phyloP scores from a whole-genome alignment of 35 echinoderm and acorn worm genomes.

The Apostichopus californicus region DNA sequence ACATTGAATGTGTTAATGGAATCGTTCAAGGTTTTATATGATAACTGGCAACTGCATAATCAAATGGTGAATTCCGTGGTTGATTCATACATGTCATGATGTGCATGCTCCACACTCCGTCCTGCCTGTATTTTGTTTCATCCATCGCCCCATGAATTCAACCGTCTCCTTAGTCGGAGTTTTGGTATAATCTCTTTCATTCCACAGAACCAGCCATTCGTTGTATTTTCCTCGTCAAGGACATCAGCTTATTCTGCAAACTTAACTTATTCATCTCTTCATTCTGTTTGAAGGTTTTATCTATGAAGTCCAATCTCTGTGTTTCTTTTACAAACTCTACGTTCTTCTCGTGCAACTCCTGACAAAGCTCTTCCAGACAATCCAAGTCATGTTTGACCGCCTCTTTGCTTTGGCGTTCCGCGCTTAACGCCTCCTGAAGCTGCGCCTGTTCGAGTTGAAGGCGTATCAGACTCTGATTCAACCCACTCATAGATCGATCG shows the following conservation, averaged over 20 bases:
- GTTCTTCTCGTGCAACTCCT: constrained; percentile 49
- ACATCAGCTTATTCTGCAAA: constrained; percentile 32
- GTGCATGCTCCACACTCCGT: too few relatives aligned
- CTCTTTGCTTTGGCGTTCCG: constrained; percentile 20
- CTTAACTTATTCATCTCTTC: constrained; percentile 41
- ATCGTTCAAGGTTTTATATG: too few relatives aligned
- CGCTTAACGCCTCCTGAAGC: constrained; percentile 28
- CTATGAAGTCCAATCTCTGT: constrained; percentile 30
- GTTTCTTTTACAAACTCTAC: constrained; percentile 33
- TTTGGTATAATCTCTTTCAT: background rate
- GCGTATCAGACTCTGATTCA: constrained; percentile 31
- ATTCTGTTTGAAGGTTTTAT: constrained; percentile 39
- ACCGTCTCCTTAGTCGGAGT: too few relatives aligned
- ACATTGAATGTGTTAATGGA: too few relatives aligned
- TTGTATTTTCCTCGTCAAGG: constrained; percentile 36
- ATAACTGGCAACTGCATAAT: too few relatives aligned
- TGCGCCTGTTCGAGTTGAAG: constrained; percentile 27
- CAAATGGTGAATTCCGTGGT: too few relatives aligned
- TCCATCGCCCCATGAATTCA: too few relatives aligned
- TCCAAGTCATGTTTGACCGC: constrained; percentile 36
- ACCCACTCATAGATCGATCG: constrained; percentile 26
- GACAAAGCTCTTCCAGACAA: constrained; percentile 45
- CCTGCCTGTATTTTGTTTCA: too few relatives aligned
- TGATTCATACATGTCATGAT: too few relatives aligned
- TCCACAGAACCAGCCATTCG: background rate